A percentile compares a stretch with the other conserved stretches of the same genome.
Evolutionary conservation across 2,113 vertebrate species (phyloP).

Genomic region (Cichladusa arquata): DNA sequence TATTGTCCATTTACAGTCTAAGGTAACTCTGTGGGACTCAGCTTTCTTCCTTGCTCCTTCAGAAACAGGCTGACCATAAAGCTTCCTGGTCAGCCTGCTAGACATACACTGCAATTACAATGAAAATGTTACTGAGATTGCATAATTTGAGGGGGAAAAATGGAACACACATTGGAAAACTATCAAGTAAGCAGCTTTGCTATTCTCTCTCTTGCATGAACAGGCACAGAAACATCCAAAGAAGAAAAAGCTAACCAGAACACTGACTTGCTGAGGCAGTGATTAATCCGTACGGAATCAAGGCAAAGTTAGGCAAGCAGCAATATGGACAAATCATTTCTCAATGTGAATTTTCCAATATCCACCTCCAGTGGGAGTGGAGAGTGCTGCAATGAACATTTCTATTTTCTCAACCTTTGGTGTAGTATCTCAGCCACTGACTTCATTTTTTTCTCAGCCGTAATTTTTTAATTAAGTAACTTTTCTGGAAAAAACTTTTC

Average conservation of each 20-base stretch:
- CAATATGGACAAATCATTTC: background rate
- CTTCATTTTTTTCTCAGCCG: background rate
- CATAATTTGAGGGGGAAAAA: accelerated
- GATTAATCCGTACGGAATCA: background rate
- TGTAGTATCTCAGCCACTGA: background rate
- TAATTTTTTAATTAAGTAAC: background rate
- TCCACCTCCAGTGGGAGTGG: background rate
- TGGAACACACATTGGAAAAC: background rate
- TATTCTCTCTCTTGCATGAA: background rate
- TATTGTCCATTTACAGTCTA: background rate
- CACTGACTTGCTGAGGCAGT: background rate
- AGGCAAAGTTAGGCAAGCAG: background rate
- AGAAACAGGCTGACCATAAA: background rate
- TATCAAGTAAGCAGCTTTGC: background rate
- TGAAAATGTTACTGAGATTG: background rate
- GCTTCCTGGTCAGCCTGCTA: background rate
- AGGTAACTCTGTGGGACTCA: background rate
- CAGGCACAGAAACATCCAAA: background rate
- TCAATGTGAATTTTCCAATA: background rate
- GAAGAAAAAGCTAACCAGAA: background rate
- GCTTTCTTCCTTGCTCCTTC: background rate
- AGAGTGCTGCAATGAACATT: background rate
- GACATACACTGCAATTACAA: background rate
- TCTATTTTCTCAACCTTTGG: background rate
- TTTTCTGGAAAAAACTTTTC: background rate